Evolutionary conservation across 1,140 invertebrate species (phyloP), one percentile per base, ranked within the genome.

Genomic region (Drosophila persimilis): DNA sequence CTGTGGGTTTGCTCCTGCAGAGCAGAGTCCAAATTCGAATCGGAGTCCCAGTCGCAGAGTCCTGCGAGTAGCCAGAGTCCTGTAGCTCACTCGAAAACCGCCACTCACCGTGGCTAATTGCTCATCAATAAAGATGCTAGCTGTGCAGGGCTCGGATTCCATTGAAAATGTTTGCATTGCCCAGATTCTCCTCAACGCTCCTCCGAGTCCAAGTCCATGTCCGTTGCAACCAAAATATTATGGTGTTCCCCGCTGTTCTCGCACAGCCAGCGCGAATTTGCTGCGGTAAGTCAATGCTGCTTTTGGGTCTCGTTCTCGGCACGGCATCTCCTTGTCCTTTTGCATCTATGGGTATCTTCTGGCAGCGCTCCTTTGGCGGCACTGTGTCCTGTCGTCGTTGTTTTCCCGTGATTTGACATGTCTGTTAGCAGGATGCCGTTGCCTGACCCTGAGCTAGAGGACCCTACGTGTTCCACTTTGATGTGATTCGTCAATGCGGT

Each of bases 401-500:
- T 78, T 78, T 62, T 71, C 39, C 58, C 45, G 45, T 66, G 73
- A 78, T 79, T 89, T 89, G 83, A 89, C 84, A 89, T 88, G 79
- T 86, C 71, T 86, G 73, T 86, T 88, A 78, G 74, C 84, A 74
- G 66, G 73, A 70, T 47, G 63, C 67, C 73, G 74, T 66, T 47
- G 63, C 65, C 71, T 77, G 75, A 75, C 86, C 75, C 76, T 83
- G 76, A 73, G 61, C 7, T 11, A n/a, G n/a, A 29, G 20, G 15
- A 43, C 20, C 35, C 70, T 65, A 52, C 44, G 69, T 80, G 86
- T 90, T 90, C 88, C 88, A 90, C 88, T 90, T 90, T 90, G 88
- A 90, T 90, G 72, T 84, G 78, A 90, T 90, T 90, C 88, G 88
- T 90, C 88, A 90, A 65, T 90, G 88, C 67, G 88, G 88, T 90